A percentile compares a stretch with the other conserved stretches of the same genome.
Evolutionary conservation across 2,113 vertebrate species (phyloP).

Genomic region (Gorsachius goisagi): DNA sequence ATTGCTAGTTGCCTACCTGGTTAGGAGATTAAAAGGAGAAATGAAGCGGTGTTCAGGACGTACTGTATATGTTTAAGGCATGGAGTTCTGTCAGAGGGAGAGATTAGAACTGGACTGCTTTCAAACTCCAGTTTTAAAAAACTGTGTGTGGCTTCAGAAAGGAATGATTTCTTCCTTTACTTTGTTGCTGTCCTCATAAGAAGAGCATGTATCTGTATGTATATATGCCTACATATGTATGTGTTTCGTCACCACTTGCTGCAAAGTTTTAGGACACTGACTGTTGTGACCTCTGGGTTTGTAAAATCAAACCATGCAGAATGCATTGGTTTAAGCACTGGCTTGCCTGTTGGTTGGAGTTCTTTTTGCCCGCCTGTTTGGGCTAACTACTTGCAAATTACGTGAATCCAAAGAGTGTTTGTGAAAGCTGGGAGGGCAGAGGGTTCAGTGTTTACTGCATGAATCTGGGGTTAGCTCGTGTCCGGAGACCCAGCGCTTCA

Average conservation of each 20-base stretch:
- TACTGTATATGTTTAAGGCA: not conserved
- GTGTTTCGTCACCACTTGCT: not conserved
- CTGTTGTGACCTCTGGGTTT: not conserved
- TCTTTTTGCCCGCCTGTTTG: not conserved
- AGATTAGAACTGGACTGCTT: not conserved
- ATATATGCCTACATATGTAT: accelerated
- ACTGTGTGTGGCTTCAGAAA: not conserved
- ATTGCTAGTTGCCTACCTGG: not conserved
- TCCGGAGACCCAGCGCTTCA: not conserved
- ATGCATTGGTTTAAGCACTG: not conserved
- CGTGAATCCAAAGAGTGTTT: not conserved
- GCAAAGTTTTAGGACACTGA: not conserved
- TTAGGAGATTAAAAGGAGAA: not conserved
- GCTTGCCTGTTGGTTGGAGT: not conserved
- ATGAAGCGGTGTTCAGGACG: not conserved
- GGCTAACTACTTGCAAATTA: not conserved
- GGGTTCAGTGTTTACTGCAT: not conserved
- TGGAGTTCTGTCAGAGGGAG: not conserved
- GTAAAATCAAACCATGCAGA: not conserved
- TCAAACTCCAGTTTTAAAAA: not conserved
- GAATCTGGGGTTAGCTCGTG: not conserved
- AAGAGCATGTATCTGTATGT: not conserved
- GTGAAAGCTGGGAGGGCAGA: not conserved
- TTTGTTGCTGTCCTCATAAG: not conserved
- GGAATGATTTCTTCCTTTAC: not conserved